Evolutionary conservation across 1,140 invertebrate genomes (phyloP).

Genomic region (Hypothenemus hampei): DNA sequence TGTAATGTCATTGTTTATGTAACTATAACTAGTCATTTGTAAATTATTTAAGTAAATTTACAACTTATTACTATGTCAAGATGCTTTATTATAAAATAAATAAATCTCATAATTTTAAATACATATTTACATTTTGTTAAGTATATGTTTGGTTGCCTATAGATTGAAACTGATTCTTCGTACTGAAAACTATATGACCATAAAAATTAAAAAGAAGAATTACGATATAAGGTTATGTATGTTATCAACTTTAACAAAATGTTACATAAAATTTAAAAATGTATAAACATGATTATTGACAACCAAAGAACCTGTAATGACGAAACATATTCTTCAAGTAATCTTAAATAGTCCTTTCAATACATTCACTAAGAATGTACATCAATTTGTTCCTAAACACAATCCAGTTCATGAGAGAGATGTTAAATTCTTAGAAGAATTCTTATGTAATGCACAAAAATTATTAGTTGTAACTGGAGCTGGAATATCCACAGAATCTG

Average conservation of each 20-base stretch:
- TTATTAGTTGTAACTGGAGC: conserved; percentile 83
- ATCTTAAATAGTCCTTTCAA: neutral
- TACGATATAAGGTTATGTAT: neutral
- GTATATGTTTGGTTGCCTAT: too few species aligned
- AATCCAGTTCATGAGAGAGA: conserved; percentile 57
- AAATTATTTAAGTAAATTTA: too few species aligned
- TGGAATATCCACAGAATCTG: conserved; percentile 91
- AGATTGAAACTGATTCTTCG: too few species aligned
- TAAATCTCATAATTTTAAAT: too few species aligned
- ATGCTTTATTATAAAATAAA: too few species aligned
- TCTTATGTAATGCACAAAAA: conserved; percentile 57
- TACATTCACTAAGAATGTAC: neutral
- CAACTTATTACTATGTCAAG: too few species aligned
- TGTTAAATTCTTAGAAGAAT: conserved; percentile 58
- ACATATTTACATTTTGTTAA: too few species aligned
- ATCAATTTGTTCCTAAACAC: conserved; percentile 66
- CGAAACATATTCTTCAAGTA: neutral
- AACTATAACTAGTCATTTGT: too few species aligned
- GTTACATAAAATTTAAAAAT: neutral
- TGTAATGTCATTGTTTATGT: too few species aligned
- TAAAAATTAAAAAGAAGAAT: too few species aligned
- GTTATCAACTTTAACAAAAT: neutral
- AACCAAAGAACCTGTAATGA: neutral
- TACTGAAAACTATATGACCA: too few species aligned
- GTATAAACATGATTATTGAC: neutral